These are phyloP conservation scores for Marasmarcha lunaedactyla DNA, from an alignment of 2,888 invertebrate species.

Conservation along the genomic window DNA sequence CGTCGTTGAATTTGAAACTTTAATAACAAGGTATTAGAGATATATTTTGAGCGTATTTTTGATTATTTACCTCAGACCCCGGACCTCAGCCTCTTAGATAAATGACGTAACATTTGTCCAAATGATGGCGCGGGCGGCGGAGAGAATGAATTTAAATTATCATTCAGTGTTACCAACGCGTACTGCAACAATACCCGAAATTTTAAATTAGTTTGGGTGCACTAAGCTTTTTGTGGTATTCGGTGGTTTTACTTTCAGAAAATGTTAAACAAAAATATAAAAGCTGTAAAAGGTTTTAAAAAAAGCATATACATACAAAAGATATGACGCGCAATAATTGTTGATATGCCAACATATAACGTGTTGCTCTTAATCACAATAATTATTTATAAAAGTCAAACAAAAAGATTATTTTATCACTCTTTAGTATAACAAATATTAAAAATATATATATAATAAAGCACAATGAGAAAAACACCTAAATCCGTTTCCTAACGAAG, in stretches of 20 bases:
- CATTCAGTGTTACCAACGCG: slow-evolving; percentile 68
- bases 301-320: no score
- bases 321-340: no score
- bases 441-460: slow-evolving; percentile 21
- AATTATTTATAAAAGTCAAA: no score
- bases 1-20: slow-evolving; percentile 26
- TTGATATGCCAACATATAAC: no score
- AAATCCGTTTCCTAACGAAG: slow-evolving; percentile 58
- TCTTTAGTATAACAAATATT: no score
- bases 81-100: slow-evolving; percentile 55
- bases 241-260: no score
- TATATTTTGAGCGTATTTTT: slow-evolving; percentile 22
- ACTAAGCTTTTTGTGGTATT: slow-evolving; percentile 11
- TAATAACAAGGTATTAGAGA: slow-evolving; percentile 22
- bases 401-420: no score
- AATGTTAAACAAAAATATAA: no score
- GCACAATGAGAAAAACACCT: slow-evolving; percentile 41
- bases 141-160: slow-evolving; percentile 73
- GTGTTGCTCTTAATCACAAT: no score
- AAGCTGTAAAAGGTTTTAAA: no score
- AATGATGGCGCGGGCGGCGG: slow-evolving; percentile 72
- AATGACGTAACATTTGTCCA: slow-evolving; percentile 71
- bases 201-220: slow-evolving; percentile 36
- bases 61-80: slow-evolving; percentile 28
- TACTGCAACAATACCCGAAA: slow-evolving; percentile 53